Evolutionary conservation across 2,797 vertebrate genomes (phyloP), one percentile per base, ranked within the genome.

Genomic region (Diceros bicornis): DNA sequence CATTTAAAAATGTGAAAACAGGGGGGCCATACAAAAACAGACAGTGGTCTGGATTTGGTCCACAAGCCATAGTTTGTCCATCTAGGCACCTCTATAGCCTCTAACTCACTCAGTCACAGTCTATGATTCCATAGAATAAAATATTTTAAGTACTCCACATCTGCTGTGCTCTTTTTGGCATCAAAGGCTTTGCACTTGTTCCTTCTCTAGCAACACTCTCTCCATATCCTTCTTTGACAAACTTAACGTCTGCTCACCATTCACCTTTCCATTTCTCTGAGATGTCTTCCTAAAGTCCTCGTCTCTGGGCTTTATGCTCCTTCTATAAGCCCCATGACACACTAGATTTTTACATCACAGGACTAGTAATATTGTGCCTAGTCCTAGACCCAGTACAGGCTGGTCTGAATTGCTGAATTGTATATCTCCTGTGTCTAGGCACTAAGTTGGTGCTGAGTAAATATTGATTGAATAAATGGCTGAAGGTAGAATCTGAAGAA

Each of bases 1-100:
- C 16, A 84, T 20, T 75, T 62, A 37, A 79, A 97, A 91, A 37
- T 59, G 9, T 93, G 17, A 79, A 66, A 94, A 25, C 6, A 59
- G 7, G 13, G 18, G 4, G 17, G 37, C 5, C 37, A 66, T 16
- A 34, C 20, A 37, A 78, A 95, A 89, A 14, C 2, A 81, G 13
- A 47, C 0, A 16, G 9, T 20, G n/a, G 4, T 37, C 37, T 87
- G 34, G 21, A 52, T 44, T 50, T 37, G n/a, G 55, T 23, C n/a
- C 66, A 29, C 37, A 50, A 52, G n/a, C 25, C 13, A 50, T 8
- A 23, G 2, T 21, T 41, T 82, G 20, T 10, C 12, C 32, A 27
- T 18, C 52, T 6, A 5, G 17, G 2, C 4, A 34, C 6, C 52
- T 78, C 34, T 34, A 68, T 0, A 29, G 5, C 6, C 37, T 62